Evolutionary conservation across 2,113 vertebrate species (phyloP).

Genomic region (Tautogolabrus adspersus): DNA sequence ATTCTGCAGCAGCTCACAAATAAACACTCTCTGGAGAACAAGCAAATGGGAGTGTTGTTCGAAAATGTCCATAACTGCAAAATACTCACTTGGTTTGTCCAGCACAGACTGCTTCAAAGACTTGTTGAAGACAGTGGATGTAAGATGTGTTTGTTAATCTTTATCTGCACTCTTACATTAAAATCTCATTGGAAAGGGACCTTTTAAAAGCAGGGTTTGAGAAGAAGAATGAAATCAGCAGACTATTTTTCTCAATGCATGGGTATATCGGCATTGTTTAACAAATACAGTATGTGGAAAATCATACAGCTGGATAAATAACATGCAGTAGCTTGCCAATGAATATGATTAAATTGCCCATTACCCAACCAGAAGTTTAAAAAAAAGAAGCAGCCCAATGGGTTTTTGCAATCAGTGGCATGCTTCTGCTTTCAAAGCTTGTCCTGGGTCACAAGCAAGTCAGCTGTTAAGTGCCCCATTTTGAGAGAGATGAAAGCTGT

Average conservation of each 20-base stretch:
- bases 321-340: neutral
- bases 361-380: slow-evolving; percentile 4
- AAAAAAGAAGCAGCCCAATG: slow-evolving; percentile 19
- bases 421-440: slow-evolving; percentile 39
- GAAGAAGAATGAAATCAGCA: neutral
- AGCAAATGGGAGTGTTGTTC: neutral
- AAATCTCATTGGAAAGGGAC: neutral
- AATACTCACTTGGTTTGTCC: neutral
- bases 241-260: neutral
- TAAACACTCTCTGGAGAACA: neutral
- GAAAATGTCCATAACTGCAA: neutral
- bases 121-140: neutral
- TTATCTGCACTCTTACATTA: neutral
- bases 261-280: neutral
- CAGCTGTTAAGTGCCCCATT: slow-evolving; percentile 43
- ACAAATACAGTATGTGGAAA: neutral
- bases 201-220: neutral
- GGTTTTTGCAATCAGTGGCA: slow-evolving; percentile 24
- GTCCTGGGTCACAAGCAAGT: slow-evolving; percentile 41
- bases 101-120: neutral
- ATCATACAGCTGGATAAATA: neutral
- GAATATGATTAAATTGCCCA: slow-evolving; percentile 26
- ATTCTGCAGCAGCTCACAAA: slow-evolving; percentile 21
- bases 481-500: slow-evolving; percentile 55
- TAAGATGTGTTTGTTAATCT: neutral